Conservation (phyloP, 2,888 invertebrate genomes). For the Eueremaeus valkanovi region DNA sequence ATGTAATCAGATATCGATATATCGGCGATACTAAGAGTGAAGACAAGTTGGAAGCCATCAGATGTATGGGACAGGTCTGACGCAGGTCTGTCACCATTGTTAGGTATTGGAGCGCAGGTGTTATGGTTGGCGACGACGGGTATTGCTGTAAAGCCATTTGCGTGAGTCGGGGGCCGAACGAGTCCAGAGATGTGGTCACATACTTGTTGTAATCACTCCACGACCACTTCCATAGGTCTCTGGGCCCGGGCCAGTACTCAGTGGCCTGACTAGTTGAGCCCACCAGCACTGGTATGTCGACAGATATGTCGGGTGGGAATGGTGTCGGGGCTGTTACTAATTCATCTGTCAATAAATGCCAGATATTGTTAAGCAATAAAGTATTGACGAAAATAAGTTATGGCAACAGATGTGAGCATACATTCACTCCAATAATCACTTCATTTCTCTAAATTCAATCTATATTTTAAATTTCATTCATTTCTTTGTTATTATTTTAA, state of each 20-base stretch:
- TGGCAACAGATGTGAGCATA: no score
- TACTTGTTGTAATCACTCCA: constrained; percentile 49
- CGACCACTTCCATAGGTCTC: constrained; percentile 48
- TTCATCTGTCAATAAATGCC: constrained; percentile 27
- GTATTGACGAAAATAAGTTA: background rate
- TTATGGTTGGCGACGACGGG: constrained; percentile 37
- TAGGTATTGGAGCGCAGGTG: constrained; percentile 49
- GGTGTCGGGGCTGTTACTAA: constrained; percentile 31
- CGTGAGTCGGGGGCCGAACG: constrained; percentile 48
- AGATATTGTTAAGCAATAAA: background rate
- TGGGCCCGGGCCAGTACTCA: constrained; percentile 48
- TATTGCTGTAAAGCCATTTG: constrained; percentile 45
- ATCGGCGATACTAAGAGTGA: constrained; percentile 47
- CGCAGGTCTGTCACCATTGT: constrained; percentile 50
- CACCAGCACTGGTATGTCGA: constrained; percentile 49
- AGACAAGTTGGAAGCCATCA: constrained; percentile 46
- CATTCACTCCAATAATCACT: no score
- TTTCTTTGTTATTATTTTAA: no score
- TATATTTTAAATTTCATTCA: no score
- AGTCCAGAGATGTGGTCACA: constrained; percentile 48
- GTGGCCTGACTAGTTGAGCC: constrained; percentile 50
- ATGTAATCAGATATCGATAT: constrained; percentile 49
- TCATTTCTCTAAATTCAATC: no score
- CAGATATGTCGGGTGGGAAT: constrained; percentile 26
- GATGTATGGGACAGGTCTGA: constrained; percentile 49